A percentile compares a stretch with the other conserved stretches of the same genome.
Evolutionary conservation across 1,140 invertebrate species (phyloP).

Genomic region (Eueides isabella): DNA sequence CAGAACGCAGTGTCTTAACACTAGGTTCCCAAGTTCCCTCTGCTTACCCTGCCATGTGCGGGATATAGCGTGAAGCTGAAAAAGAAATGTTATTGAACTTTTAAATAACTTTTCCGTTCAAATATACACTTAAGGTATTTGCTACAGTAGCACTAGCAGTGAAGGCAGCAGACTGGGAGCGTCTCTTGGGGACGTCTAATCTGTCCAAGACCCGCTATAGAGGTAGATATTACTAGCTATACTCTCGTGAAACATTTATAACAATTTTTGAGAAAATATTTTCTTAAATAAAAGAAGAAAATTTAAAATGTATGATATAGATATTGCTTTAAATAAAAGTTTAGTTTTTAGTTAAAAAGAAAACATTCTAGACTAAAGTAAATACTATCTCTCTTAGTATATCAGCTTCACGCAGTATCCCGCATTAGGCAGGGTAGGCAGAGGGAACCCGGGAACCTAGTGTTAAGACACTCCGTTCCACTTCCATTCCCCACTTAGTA

Average conservation of each 20-base stretch:
- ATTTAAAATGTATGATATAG: background rate
- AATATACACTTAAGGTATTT: conserved; percentile 5
- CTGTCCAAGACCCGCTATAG: background rate
- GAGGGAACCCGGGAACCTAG: no score
- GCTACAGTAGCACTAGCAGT: background rate
- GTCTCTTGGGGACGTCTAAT: background rate
- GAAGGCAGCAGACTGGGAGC: background rate
- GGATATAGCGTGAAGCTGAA: background rate
- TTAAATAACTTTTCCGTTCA: background rate
- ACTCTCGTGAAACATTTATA: background rate
- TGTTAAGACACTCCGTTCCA: no score
- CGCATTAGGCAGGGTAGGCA: no score
- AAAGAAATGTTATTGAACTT: background rate
- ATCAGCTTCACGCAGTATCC: no score
- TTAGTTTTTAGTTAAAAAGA: no score
- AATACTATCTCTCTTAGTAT: no score
- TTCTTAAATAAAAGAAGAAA: background rate
- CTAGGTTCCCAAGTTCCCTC: no score
- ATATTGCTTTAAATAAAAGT: background rate
- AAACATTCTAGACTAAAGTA: no score
- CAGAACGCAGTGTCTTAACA: no score
- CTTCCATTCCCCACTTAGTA: no score
- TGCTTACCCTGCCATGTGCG: no score
- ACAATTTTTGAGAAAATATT: background rate
- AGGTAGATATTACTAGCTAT: background rate